These are phyloP conservation scores for Promerops cafer DNA, from an alignment of 2,113 vertebrate species.

Conservation along the genomic window DNA sequence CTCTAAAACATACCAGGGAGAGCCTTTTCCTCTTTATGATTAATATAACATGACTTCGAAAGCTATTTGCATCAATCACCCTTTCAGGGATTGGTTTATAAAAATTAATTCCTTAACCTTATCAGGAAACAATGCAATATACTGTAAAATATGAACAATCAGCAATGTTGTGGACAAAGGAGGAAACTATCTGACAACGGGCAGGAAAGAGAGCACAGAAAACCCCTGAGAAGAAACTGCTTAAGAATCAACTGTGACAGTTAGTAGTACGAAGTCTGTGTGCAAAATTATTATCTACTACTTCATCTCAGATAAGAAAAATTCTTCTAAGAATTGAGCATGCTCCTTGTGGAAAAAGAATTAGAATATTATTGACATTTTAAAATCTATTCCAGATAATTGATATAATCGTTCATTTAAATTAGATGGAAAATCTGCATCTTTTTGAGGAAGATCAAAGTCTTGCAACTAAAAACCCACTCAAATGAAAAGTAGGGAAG, in stretches of 20 bases:
- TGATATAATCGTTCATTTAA: background rate
- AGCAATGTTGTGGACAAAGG: background rate
- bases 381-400: background rate
- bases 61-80: background rate
- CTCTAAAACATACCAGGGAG: background rate
- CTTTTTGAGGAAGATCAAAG: background rate
- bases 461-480: background rate
- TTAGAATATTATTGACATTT: background rate
- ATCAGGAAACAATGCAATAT: background rate
- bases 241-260: background rate
- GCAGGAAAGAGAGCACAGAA: background rate
- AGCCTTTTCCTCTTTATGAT: background rate
- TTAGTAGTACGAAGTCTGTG: background rate
- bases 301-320: background rate
- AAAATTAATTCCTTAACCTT: background rate
- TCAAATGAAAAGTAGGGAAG: slow-evolving; percentile 4
- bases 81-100: background rate
- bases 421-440: background rate
- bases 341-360: background rate
- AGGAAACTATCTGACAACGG: background rate
- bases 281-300: background rate
- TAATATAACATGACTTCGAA: background rate
- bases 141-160: background rate
- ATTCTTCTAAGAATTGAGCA: background rate
- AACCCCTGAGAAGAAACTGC: background rate